These are phyloP conservation scores for Oenanthe oenanthe DNA, from an alignment of 2,113 vertebrate genomes.

Conservation along the genomic window DNA sequence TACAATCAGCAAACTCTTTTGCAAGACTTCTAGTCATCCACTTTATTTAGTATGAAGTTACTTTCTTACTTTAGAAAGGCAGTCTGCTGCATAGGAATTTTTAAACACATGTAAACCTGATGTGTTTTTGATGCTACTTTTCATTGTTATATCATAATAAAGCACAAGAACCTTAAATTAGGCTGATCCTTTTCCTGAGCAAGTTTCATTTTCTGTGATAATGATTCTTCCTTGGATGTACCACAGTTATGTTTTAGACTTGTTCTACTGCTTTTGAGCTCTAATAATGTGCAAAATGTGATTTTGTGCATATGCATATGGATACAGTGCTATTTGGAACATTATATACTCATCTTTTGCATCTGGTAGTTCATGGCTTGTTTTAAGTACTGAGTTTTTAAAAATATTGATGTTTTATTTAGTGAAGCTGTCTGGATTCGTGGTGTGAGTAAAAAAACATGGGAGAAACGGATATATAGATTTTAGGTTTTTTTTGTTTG, in stretches of 20 bases:
- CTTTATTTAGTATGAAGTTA: neutral
- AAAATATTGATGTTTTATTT: neutral
- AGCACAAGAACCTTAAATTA: neutral
- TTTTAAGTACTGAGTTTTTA: neutral
- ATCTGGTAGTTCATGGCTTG: neutral
- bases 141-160: neutral
- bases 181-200: neutral
- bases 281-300: neutral
- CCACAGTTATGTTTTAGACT: neutral
- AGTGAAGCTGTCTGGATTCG: neutral
- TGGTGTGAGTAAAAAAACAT: neutral
- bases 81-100: neutral
- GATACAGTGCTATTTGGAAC: neutral
- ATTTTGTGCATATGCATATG: neutral
- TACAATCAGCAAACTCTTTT: neutral
- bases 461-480: neutral
- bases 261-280: neutral
- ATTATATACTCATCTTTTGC: neutral
- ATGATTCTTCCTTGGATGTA: neutral
- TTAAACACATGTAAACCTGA: neutral
- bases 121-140: neutral
- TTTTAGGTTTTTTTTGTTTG: neutral
- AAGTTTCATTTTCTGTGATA: accelerated
- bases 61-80: neutral
- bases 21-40: neutral